A percentile compares a stretch with the other conserved stretches of the same genome.
These are phyloP conservation scores for Sceloporus tristichus DNA, from an alignment of 2,113 vertebrate genomes.

Conservation along the genomic window DNA sequence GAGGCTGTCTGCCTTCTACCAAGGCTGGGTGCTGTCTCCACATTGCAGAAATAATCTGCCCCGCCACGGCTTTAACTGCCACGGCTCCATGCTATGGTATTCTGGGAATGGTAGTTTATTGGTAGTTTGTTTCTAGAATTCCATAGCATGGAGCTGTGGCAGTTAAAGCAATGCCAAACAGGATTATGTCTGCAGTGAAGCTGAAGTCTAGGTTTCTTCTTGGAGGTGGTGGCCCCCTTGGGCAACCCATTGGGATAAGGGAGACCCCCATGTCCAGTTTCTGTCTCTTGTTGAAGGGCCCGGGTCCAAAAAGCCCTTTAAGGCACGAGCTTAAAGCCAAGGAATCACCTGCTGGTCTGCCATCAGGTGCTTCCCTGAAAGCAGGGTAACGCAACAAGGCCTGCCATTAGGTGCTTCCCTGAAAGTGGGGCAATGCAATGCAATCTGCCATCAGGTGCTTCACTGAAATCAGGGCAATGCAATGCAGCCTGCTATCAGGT, in stretches of 20 bases:
- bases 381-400: no score
- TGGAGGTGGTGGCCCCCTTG: no score
- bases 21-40: not conserved
- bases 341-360: constrained; percentile 1
- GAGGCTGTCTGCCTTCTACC: constrained; percentile 37
- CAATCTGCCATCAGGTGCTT: not conserved
- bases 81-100: no score
- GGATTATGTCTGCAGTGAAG: not conserved
- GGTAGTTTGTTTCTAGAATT: no score
- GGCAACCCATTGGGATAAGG: no score
- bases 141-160: no score
- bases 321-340: constrained; percentile 46
- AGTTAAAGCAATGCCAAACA: not conserved
- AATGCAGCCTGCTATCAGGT: not conserved
- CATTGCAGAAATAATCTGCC: no score
- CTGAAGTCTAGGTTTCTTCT: no score
- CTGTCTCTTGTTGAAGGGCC: constrained; percentile 10
- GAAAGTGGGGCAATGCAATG: no score
- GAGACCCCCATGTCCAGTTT: not conserved
- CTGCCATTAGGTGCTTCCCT: not conserved
- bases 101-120: no score
- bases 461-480: no score
- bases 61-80: no score
- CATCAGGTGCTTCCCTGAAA: not conserved
- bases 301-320: constrained; percentile 31